Conservation (phyloP, 2,797 vertebrate genomes). For the Lates japonicus region DNA sequence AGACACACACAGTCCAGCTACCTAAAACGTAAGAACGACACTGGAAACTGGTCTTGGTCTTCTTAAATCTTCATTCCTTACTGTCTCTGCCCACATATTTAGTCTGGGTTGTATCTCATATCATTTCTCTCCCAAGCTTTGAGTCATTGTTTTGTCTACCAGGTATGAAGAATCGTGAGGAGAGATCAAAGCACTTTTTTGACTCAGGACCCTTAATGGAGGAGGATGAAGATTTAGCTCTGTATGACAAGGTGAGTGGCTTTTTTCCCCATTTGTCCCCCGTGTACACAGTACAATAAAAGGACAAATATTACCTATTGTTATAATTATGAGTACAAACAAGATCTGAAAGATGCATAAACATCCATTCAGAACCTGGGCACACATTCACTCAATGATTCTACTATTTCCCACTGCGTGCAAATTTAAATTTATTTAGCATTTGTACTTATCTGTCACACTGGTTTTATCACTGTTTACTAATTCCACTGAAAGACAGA, state of each 20-base stretch:
- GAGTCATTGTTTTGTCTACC: constrained; percentile 46
- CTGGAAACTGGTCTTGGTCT: background rate
- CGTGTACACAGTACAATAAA: background rate
- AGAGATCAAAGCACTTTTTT: constrained; percentile 98
- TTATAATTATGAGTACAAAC: background rate
- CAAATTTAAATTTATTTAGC: background rate
- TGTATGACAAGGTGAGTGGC: constrained; percentile 91
- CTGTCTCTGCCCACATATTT: background rate
- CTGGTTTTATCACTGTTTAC: background rate
- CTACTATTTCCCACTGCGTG: too few species aligned
- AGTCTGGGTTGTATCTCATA: background rate
- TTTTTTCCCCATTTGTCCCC: background rate
- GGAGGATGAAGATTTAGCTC: constrained; percentile 92
- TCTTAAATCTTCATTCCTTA: background rate
- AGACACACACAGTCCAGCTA: constrained; percentile 96
- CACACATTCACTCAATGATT: background rate
- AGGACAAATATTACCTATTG: background rate
- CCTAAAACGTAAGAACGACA: constrained; percentile 93
- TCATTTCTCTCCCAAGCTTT: background rate
- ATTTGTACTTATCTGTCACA: background rate
- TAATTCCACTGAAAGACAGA: background rate
- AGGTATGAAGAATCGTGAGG: constrained; percentile 99
- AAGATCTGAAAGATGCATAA: background rate
- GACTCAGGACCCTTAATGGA: constrained; percentile 97
- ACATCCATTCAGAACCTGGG: background rate